Evolutionary conservation across 2,888 invertebrate species (phyloP), one percentile per base, ranked within the genome.

Genomic region (Caenorhabditis becei): DNA sequence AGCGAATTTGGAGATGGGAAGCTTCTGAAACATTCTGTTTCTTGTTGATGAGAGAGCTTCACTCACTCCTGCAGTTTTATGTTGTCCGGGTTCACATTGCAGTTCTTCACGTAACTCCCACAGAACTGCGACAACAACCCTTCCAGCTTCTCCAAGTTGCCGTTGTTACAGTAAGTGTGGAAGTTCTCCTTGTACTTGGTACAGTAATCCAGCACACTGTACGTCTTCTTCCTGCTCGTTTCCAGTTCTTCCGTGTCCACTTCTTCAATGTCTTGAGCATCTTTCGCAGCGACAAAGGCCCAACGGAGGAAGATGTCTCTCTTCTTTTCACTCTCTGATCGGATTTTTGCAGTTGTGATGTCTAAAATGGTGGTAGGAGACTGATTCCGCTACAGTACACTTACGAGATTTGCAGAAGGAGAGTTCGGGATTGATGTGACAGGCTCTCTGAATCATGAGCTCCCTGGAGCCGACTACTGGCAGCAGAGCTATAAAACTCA

Each of bases 61-160:
- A 3, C 41, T 1, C 23, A 20, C 24, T 61, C 61, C 18, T 47
- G 47, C n/a, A 47, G 47, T 11, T 47, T 47, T 2, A 47, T 47
- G 18, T 47, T n/a, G 18, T 47, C 18, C 47, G 47, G 47, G 18
- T 47, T 47, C 18, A 47, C 18, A 47, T 47, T 58, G 41, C 85
- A 85, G 23, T 71, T 79, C 16, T 61, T 70, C 56, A 53, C 66
- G 41, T 72, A 85, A 24, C 58, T 75, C n/a, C 11, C 24, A 61
- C 85, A 85, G 63, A 85, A 85, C 28, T 72, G 61, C 11, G 66
- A 44, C 51, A 85, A 37, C 20, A 85, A 61, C n/a, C 80, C 82
- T 37, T 85, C 85, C 10, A 85, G 24, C 44, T 77, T 71, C 16
- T 63, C 59, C 26, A 66, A 49, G 24, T 79, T 67, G 11, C 59